Conservation (phyloP, 2,113 vertebrate genomes). For the Ameiurus melas region DNA sequence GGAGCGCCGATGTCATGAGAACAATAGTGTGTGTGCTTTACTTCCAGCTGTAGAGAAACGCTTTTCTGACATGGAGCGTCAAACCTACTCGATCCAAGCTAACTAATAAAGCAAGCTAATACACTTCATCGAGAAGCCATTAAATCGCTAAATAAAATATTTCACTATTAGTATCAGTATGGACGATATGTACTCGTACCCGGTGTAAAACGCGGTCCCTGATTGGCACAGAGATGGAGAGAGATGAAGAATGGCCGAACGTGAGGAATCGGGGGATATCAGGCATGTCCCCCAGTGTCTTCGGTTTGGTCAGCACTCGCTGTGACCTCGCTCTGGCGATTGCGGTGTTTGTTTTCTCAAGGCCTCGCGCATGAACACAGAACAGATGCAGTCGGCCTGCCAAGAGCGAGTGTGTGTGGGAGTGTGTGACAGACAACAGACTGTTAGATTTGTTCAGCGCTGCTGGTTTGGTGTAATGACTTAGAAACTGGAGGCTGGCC, state of each 20-base stretch:
- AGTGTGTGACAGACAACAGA: slow-evolving; percentile 38
- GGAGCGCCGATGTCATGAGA: neutral
- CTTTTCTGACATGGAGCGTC: no score
- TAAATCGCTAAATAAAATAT: neutral
- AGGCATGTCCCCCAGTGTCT: neutral
- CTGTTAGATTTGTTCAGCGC: slow-evolving; percentile 34
- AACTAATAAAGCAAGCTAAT: neutral
- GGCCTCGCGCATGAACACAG: slow-evolving; percentile 22
- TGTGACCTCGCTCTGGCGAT: slow-evolving; percentile 40
- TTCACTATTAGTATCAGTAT: neutral
- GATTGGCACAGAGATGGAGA: neutral
- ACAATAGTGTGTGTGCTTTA: no score
- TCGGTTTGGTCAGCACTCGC: slow-evolving; percentile 12
- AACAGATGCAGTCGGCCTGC: slow-evolving; percentile 21
- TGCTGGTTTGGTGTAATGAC: slow-evolving; percentile 23
- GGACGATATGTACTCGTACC: neutral
- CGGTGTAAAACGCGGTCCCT: neutral
- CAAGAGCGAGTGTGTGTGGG: slow-evolving; percentile 33
- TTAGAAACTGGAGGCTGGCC: slow-evolving; percentile 18
- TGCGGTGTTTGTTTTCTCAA: slow-evolving; percentile 38
- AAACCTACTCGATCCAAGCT: neutral
- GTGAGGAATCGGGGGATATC: neutral
- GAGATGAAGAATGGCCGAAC: neutral
- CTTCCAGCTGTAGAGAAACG: no score
- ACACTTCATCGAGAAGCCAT: neutral